Conservation (phyloP, 2,113 vertebrate species). For the Raja brachyura region DNA sequence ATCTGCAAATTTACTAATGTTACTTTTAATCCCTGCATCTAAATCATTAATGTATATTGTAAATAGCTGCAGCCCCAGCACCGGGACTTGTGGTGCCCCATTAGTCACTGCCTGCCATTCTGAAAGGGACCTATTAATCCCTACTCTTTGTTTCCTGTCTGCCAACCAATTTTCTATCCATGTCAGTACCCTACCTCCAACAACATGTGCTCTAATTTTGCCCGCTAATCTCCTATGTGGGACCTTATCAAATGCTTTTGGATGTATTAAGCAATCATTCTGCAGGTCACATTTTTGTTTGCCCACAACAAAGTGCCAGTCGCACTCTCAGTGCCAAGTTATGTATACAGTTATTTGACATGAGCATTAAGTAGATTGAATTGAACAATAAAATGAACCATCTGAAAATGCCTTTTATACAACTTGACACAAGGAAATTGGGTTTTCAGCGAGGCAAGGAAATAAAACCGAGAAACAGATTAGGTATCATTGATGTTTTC, state of each 20-base stretch:
- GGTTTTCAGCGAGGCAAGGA: background rate
- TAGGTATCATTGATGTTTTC: background rate
- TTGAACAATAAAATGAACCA: background rate
- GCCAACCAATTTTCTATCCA: too few relatives aligned
- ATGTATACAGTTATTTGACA: conserved; percentile 18
- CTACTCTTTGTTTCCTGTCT: too few relatives aligned
- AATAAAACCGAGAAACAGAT: background rate
- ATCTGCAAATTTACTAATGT: too few relatives aligned
- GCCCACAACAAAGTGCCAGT: background rate
- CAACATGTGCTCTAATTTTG: too few relatives aligned
- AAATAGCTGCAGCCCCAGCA: too few relatives aligned
- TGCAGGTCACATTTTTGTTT: background rate
- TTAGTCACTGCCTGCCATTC: too few relatives aligned
- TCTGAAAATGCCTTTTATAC: conserved; percentile 26
- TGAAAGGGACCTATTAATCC: too few relatives aligned
- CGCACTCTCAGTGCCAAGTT: background rate
- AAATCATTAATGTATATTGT: too few relatives aligned
- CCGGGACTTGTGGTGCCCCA: too few relatives aligned
- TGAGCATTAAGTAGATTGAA: conserved; percentile 15
- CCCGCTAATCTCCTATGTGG: too few relatives aligned
- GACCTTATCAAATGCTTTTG: background rate
- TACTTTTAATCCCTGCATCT: too few relatives aligned
- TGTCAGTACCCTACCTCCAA: too few relatives aligned
- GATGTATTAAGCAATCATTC: background rate
- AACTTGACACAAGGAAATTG: background rate